Evolutionary conservation across 1,140 invertebrate genomes (phyloP), one percentile per base, ranked within the genome.

Genomic region (Pogonomyrmex californicus): DNA sequence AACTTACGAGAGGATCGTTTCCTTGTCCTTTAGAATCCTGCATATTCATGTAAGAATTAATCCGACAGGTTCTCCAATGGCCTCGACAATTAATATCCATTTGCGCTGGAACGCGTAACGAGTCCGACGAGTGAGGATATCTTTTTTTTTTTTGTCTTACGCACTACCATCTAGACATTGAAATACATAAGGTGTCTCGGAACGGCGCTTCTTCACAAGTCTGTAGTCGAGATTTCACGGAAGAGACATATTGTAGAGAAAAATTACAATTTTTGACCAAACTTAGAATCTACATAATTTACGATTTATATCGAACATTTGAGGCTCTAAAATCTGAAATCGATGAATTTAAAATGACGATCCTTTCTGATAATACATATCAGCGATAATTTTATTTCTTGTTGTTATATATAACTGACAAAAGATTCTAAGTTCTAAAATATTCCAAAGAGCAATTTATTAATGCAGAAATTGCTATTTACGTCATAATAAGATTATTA

Each of bases 21-120:
- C 54, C 68, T 73, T 47, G 54, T 60, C 51, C 41, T 58, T 49
- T 38, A 56, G 56, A 41, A 56, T 83, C 62, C 17, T 83, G 68
- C 79, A 83, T 83, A 75, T 83, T 83, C 79, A 75, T 75, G 68
- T 75, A 23, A 62, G 33, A 56, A 68, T 75, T 82, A 82, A 83
- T 73, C 68, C 33, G 58, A 83, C 79, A 75, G 75, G 68, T 83
- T 75, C 68, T 60, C 68, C 54, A 73, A 54, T 83, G 30, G 66
- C 17, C 30, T 49, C 41, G 41, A 68, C 44, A 83, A 83, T 83
- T 83, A 83, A 83, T 83, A 83, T 75, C 54, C 68, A 83, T 73
- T 83, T 83, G 68, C 68, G 66, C 44, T 73, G 66, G 54, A 73
- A 83, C 68, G 79, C 79, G 54, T 82, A 82, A 82, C 66, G 56